Conservation (phyloP, 2,113 vertebrate species). For the Leucopsar rothschildi region DNA sequence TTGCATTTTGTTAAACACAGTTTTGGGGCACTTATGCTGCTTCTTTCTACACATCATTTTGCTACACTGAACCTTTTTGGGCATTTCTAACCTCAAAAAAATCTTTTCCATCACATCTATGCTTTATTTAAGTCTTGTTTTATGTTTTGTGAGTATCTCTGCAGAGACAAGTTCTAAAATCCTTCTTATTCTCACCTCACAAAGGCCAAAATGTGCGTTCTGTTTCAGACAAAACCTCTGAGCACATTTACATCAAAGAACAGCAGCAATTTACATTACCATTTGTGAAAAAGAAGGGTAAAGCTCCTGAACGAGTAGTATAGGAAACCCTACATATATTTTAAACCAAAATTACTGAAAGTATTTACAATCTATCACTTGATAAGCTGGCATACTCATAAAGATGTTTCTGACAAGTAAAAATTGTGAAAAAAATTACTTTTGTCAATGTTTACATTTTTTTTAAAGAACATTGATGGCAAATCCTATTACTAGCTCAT, state of each 20-base stretch:
- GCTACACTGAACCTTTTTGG: background rate
- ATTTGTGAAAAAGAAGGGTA: background rate
- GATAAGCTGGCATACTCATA: background rate
- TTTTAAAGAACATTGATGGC: background rate
- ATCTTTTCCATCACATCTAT: background rate
- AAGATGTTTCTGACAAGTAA: background rate
- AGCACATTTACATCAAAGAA: background rate
- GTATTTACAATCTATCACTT: background rate
- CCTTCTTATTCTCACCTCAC: background rate
- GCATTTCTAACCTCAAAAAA: background rate
- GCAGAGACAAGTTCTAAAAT: background rate
- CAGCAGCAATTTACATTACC: background rate
- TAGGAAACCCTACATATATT: background rate
- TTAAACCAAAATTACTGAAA: background rate
- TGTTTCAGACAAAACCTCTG: background rate
- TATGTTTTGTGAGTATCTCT: background rate
- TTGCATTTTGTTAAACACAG: background rate
- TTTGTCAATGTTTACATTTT: background rate
- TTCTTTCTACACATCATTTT: background rate
- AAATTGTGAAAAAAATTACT: background rate
- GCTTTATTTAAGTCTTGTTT: background rate
- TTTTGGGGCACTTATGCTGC: background rate
- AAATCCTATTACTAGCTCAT: background rate
- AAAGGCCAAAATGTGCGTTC: background rate
- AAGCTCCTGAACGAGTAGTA: background rate